Percentiles rank a stretch among this genome's conserved stretches.
phyloP scores from a whole-genome alignment of 2,797 vertebrate species.

The Anableps anableps region DNA sequence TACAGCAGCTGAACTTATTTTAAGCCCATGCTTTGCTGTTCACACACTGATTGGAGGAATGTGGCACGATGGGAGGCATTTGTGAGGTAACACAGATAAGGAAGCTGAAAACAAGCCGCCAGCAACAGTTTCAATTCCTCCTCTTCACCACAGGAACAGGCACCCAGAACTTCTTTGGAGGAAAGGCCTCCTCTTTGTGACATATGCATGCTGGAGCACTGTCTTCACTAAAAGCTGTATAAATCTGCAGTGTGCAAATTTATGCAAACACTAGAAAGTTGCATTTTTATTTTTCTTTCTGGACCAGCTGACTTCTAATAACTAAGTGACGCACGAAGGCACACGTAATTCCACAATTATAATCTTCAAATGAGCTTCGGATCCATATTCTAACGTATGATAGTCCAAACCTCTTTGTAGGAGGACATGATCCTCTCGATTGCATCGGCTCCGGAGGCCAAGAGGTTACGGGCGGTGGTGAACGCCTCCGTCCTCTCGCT shows the following conservation, averaged over 20 bases:
- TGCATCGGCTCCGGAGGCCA: slow-evolving; percentile 94
- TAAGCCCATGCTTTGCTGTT: neutral
- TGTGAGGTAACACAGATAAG: slow-evolving; percentile 26
- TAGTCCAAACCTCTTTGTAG: slow-evolving; percentile 92
- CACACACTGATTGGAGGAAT: too few species aligned
- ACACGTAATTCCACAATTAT: neutral
- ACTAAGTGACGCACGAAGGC: neutral
- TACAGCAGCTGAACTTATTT: neutral
- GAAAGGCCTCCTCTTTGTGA: neutral
- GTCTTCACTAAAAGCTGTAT: neutral
- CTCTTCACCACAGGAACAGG: neutral
- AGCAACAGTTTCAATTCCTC: slow-evolving; percentile 16
- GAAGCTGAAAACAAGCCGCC: slow-evolving; percentile 13
- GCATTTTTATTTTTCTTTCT: neutral
- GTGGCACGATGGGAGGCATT: slow-evolving; percentile 5
- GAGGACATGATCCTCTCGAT: slow-evolving; percentile 99
- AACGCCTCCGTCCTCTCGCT: slow-evolving; percentile 98
- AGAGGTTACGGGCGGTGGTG: slow-evolving; percentile 94
- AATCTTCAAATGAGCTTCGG: neutral
- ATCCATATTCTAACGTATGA: rapidly evolving
- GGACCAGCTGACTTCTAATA: neutral
- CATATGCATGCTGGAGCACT: neutral
- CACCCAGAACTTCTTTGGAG: neutral
- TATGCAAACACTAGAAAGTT: neutral
- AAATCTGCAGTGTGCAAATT: neutral